Evolutionary conservation across 2,888 invertebrate genomes (phyloP), one percentile per base, ranked within the genome.

Genomic region (Eurois occulta): DNA sequence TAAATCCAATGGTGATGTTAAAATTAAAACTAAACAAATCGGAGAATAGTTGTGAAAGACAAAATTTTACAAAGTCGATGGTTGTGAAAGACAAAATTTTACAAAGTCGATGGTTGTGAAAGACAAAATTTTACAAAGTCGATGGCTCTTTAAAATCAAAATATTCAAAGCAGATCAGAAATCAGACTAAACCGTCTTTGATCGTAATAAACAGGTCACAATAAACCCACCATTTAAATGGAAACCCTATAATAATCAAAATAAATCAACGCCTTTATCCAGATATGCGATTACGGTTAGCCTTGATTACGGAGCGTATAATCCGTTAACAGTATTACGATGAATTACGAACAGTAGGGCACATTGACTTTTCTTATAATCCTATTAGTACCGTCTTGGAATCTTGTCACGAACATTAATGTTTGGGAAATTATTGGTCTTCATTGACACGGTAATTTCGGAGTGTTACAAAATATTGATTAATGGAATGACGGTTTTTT

Each of bases 291-390:
- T 86, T 77, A 86, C 77, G 75, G 77, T 80, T 78, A 80, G 70
- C 81, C 83, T 89, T 89, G 89, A 91, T 91, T 87, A 87, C 83
- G 84, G 24, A 79, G 78, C 85, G 85, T 86, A 88, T 89, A 92
- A 91, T 91, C 90, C 88, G 84, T 80, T 92, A 93, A 92, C 88
- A 88, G 90, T 77, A 91, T 92, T 93, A 92, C 84, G 84, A 80
- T 85, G 89, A 84, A 91, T 92, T 92, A 92, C 90, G 90, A 87
- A 89, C 85, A 90, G 87, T 88, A 78, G 28, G 87, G 78, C 88
- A 87, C 83, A 81, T 87, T 81, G 86, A 84, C 85, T 81, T 80
- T 78, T 81, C 80, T 81, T 73, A 41, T 93, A 92, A 94, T 93
- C 92, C 88, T 88, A 91, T 93, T 92, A 92, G 81, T 80, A 87